phyloP scores from a whole-genome alignment of 2,797 vertebrate species.

The Eulemur rubriventer region DNA sequence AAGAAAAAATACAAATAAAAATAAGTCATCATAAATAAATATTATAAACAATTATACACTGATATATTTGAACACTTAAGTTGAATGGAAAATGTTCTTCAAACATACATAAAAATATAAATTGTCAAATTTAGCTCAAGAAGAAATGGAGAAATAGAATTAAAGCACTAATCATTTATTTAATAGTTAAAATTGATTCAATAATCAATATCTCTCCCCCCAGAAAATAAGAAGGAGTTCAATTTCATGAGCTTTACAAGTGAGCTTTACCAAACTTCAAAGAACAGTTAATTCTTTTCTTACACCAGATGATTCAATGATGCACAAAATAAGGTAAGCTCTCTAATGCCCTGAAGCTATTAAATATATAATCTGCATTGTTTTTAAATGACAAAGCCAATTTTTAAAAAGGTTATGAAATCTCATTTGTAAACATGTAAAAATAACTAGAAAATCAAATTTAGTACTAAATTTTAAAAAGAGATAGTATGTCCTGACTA shows the following conservation, averaged over 20 bases:
- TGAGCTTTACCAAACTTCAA: neutral
- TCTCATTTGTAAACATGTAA: neutral
- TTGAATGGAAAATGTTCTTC: neutral
- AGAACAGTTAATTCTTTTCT: neutral
- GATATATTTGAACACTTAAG: neutral
- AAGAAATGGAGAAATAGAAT: neutral
- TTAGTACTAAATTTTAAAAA: neutral
- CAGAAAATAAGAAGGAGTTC: neutral
- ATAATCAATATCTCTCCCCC: neutral
- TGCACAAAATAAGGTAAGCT: neutral
- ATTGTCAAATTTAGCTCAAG: neutral
- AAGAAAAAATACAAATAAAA: neutral
- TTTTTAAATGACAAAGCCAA: neutral
- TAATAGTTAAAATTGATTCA: neutral
- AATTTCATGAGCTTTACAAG: neutral
- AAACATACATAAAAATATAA: neutral
- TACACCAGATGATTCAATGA: neutral
- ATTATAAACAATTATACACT: neutral
- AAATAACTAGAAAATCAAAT: neutral
- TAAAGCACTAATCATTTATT: neutral
- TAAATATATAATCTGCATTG: neutral
- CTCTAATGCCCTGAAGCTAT: neutral
- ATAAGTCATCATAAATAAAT: neutral
- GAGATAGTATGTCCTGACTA: neutral
- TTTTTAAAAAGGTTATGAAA: neutral